Percentiles rank a stretch among this genome's conserved stretches.
Evolutionary conservation across 2,888 invertebrate genomes (phyloP).

Genomic region (Pimpla rufipes): DNA sequence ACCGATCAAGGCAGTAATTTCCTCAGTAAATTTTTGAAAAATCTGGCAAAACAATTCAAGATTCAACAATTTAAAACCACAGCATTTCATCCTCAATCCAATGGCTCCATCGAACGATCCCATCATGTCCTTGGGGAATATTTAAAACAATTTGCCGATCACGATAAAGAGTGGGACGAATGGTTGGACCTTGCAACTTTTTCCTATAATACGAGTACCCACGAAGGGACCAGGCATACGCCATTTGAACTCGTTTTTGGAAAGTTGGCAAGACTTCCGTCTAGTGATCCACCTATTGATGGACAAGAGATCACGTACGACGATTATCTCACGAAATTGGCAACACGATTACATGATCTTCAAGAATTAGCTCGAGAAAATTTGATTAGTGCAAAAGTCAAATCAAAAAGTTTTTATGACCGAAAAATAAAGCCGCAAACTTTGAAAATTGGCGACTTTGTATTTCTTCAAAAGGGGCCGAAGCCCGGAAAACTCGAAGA

Average conservation of each 20-base stretch:
- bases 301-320: constrained; percentile 35
- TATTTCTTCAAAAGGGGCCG: constrained; percentile 60
- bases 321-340: constrained; percentile 47
- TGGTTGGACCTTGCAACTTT: constrained; percentile 53
- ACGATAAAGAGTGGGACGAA: constrained; percentile 55
- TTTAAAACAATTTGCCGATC: constrained; percentile 54
- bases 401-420: constrained; percentile 62
- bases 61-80: constrained; percentile 52
- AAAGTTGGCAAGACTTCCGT: constrained; percentile 42
- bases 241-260: constrained; percentile 62
- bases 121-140: constrained; percentile 60
- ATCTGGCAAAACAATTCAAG: background rate
- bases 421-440: constrained; percentile 39
- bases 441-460: constrained; percentile 56
- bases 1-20: constrained; percentile 1
- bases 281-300: constrained; percentile 21
- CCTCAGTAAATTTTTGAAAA: background rate
- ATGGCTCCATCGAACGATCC: constrained; percentile 54
- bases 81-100: constrained; percentile 55
- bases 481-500: constrained; percentile 54
- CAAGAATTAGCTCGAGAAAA: constrained; percentile 51
- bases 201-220: constrained; percentile 49
- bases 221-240: background rate
- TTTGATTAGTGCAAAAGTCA: constrained; percentile 56
- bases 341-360: constrained; percentile 38